phyloP scores from a whole-genome alignment of 2,113 vertebrate species.

The Oncorhynchus clarkii region DNA sequence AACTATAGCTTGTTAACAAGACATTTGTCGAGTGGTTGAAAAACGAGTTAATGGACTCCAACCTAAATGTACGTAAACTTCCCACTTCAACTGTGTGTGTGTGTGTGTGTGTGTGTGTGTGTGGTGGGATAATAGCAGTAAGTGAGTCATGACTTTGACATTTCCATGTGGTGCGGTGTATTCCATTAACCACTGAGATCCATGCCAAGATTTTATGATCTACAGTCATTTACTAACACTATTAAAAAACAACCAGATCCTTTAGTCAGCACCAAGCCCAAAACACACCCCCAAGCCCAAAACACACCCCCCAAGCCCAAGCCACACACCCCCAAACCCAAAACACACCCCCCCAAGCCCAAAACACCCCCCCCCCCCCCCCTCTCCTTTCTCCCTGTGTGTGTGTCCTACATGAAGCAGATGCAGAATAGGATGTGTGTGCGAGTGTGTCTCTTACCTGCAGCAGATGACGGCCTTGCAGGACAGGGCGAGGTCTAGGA shows the following conservation, averaged over 20 bases:
- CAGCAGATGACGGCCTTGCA: conserved; percentile 98
- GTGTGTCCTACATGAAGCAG: background rate
- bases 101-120: conserved; percentile 15
- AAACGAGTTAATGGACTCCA: no score
- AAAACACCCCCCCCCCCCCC: no score
- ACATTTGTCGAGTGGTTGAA: no score
- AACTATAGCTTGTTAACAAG: no score
- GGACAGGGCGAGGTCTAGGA: conserved; percentile 91
- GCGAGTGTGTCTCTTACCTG: conserved; percentile 75
- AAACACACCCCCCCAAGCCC: no score
- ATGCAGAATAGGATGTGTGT: background rate
- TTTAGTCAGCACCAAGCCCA: no score
- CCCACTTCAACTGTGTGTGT: no score
- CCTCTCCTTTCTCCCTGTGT: conserved; percentile 18
- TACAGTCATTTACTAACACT: conserved; percentile 45
- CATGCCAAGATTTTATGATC: conserved; percentile 50
- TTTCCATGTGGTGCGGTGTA: conserved; percentile 56
- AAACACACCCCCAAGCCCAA: no score
- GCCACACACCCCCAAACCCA: rapidly evolving
- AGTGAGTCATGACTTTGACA: conserved; percentile 65
- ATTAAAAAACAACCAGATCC: no score
- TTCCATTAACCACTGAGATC: conserved; percentile 52
- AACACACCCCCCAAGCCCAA: no score
- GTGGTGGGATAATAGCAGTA: conserved; percentile 34
- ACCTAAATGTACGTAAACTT: no score